Evolutionary conservation across 2,113 vertebrate genomes (phyloP).

Genomic region (Myrmecophaga tridactyla): DNA sequence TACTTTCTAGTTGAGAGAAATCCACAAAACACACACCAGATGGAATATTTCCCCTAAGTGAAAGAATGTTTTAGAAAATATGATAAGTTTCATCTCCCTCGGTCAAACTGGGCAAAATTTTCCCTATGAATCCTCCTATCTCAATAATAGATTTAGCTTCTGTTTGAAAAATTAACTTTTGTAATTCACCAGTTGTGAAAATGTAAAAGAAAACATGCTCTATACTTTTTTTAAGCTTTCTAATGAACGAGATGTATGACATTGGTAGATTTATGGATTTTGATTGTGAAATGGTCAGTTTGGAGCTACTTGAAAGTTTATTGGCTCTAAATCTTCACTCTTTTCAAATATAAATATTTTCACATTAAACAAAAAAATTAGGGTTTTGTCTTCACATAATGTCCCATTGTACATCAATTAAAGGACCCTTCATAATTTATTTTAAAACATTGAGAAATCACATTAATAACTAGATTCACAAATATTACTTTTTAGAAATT

Average conservation of each 20-base stretch:
- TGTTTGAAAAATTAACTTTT: background rate
- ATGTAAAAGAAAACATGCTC: background rate
- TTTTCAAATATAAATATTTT: background rate
- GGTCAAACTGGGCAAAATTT: background rate
- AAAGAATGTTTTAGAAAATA: background rate
- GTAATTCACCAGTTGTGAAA: background rate
- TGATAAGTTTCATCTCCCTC: background rate
- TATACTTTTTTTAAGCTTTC: background rate
- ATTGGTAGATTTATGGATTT: background rate
- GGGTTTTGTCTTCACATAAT: background rate
- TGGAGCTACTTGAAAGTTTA: background rate
- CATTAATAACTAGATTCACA: conserved; percentile 20
- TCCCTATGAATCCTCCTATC: background rate
- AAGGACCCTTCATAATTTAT: background rate
- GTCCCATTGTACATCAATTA: background rate
- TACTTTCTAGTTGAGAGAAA: background rate
- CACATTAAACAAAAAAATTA: background rate
- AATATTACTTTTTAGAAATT: background rate
- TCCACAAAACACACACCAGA: background rate
- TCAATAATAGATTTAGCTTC: background rate
- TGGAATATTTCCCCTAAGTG: background rate
- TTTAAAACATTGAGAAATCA: background rate
- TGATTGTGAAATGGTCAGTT: background rate
- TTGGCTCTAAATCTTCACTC: background rate
- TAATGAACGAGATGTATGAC: background rate